Percentiles rank a stretch among this genome's conserved stretches.
Evolutionary conservation across 2,888 invertebrate species (phyloP).

Genomic region (Melanostoma mellinum): DNA sequence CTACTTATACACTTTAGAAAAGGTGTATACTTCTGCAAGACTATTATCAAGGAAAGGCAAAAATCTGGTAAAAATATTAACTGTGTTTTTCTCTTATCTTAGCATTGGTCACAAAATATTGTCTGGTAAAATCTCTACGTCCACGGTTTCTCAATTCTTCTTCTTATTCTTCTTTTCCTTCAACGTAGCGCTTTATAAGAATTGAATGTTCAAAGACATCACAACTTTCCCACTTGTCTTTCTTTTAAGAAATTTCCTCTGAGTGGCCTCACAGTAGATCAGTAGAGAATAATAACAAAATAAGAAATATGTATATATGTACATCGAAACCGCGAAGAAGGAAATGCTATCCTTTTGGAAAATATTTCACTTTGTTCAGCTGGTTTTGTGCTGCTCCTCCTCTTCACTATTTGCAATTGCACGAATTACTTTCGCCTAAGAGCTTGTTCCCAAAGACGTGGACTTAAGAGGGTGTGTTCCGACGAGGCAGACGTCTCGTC

Average conservation of each 20-base stretch:
- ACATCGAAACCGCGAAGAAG: conserved; percentile 23
- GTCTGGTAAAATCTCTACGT: no score
- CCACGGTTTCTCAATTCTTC: no score
- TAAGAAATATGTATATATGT: neutral
- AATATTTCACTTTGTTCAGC: conserved; percentile 66
- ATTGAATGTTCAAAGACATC: no score
- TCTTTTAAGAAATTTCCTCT: neutral
- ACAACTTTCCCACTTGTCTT: no score
- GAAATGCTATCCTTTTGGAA: conserved; percentile 51
- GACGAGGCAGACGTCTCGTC: neutral
- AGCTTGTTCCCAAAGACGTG: neutral
- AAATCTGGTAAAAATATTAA: no score
- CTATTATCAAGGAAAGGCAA: no score
- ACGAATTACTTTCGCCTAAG: conserved; percentile 30
- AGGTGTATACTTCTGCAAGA: no score
- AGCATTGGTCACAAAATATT: no score
- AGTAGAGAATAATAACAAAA: neutral
- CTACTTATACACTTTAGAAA: no score
- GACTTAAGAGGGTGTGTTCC: neutral
- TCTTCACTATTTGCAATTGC: conserved; percentile 46
- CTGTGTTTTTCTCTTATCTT: no score
- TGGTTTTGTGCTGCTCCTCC: conserved; percentile 21
- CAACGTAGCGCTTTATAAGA: no score
- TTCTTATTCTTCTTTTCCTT: no score
- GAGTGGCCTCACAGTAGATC: conserved; percentile 24